These are phyloP conservation scores for Poeciliopsis infans DNA, from an alignment of 2,797 vertebrate species.

Conservation along the genomic window DNA sequence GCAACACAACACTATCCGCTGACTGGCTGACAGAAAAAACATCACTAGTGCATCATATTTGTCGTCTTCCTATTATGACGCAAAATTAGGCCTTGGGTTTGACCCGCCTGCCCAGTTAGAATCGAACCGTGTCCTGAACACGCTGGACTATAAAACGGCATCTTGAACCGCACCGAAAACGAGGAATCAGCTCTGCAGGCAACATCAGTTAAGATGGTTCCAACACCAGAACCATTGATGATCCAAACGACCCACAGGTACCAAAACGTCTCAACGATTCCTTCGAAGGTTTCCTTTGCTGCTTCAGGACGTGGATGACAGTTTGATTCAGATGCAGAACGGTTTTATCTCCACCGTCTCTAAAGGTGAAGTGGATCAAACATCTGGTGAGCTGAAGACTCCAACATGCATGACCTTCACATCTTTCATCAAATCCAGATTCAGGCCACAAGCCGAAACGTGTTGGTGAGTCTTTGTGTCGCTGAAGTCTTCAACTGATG, in stretches of 20 bases:
- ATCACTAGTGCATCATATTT: too few relatives aligned
- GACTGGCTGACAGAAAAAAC: too few relatives aligned
- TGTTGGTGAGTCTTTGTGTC: too few relatives aligned
- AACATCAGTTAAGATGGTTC: neutral
- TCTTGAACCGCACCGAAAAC: neutral
- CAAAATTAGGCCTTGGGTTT: too few relatives aligned
- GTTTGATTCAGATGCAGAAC: neutral
- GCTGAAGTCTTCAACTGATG: too few relatives aligned
- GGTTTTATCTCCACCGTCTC: neutral
- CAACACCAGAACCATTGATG: neutral
- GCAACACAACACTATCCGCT: too few relatives aligned
- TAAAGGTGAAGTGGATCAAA: neutral
- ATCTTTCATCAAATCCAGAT: neutral
- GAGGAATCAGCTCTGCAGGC: neutral
- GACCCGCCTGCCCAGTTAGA: neutral
- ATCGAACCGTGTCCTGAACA: neutral
- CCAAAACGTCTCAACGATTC: neutral
- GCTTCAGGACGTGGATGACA: neutral
- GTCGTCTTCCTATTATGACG: too few relatives aligned
- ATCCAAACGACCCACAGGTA: neutral
- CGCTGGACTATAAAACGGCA: neutral
- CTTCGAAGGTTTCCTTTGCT: neutral
- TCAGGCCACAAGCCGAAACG: neutral
- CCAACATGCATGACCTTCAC: neutral
- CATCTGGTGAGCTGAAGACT: neutral